Evolutionary conservation across 2,113 vertebrate species (phyloP).

Genomic region (Pampusana beccarii): DNA sequence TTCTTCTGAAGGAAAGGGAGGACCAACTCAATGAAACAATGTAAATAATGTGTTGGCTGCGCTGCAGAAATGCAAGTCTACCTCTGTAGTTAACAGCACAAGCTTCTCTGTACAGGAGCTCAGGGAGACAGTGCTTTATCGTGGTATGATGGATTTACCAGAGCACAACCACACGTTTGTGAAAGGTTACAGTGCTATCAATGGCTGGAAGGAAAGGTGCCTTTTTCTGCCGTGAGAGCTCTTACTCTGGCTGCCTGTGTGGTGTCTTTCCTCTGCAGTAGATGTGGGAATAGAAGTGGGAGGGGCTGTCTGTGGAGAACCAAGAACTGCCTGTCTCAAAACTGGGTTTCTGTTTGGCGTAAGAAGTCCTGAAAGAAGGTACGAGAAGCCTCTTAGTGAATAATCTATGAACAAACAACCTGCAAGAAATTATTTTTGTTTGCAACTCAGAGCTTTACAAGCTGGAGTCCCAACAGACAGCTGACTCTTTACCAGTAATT

Average conservation of each 20-base stretch:
- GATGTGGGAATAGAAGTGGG: background rate
- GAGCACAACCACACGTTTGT: background rate
- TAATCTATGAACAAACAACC: background rate
- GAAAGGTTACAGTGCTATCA: background rate
- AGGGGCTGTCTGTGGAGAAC: background rate
- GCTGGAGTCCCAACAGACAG: background rate
- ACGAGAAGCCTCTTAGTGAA: background rate
- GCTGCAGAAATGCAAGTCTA: background rate
- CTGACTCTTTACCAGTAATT: background rate
- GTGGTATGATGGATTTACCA: background rate
- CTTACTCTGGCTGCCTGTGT: background rate
- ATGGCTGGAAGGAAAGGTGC: background rate
- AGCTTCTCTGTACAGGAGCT: background rate
- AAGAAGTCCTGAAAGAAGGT: background rate
- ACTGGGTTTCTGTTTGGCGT: background rate
- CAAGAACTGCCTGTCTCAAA: background rate
- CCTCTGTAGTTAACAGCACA: rapidly evolving
- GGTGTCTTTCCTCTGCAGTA: background rate
- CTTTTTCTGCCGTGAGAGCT: background rate
- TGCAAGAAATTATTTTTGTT: background rate
- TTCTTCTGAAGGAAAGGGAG: background rate
- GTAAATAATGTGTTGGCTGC: background rate
- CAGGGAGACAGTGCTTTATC: background rate
- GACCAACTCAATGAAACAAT: background rate
- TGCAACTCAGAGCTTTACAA: background rate